Evolutionary conservation across 2,113 vertebrate genomes (phyloP).

Genomic region (Cynocephalus volans): DNA sequence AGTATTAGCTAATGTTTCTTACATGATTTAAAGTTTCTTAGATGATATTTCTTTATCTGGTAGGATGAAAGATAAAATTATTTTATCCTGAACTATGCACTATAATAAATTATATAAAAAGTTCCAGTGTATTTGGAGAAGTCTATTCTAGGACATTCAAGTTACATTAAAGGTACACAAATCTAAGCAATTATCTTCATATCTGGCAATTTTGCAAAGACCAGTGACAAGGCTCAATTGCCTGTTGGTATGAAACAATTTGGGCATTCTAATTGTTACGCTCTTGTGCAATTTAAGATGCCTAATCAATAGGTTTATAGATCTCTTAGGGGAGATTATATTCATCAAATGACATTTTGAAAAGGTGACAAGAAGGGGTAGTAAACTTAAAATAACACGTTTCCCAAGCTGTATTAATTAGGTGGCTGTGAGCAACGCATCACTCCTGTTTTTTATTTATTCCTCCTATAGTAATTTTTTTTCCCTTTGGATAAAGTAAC

Average conservation of each 20-base stretch:
- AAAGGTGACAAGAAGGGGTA: conserved; percentile 34
- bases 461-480: not conserved
- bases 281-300: conserved; percentile 53
- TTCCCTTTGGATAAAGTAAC: conserved; percentile 34
- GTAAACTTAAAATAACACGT: conserved; percentile 66
- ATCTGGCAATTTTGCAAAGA: not conserved
- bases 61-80: not conserved
- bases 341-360: conserved; percentile 65
- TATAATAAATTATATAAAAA: not conserved
- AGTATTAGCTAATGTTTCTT: not conserved
- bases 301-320: conserved; percentile 56
- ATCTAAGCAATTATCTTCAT: not conserved
- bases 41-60: not conserved
- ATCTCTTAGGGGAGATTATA: conserved; percentile 63
- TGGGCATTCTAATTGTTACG: conserved; percentile 10
- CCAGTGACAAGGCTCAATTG: not conserved
- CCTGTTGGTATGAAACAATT: not conserved
- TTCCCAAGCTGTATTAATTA: conserved; percentile 53
- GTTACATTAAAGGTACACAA: conserved; percentile 7
- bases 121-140: not conserved
- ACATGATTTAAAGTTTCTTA: not conserved
- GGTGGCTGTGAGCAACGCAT: not conserved
- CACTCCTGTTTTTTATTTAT: conserved; percentile 28
- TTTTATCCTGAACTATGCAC: not conserved
- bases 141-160: not conserved